Evolutionary conservation across 2,888 invertebrate genomes (phyloP).

Genomic region (Nomada goodeniana): DNA sequence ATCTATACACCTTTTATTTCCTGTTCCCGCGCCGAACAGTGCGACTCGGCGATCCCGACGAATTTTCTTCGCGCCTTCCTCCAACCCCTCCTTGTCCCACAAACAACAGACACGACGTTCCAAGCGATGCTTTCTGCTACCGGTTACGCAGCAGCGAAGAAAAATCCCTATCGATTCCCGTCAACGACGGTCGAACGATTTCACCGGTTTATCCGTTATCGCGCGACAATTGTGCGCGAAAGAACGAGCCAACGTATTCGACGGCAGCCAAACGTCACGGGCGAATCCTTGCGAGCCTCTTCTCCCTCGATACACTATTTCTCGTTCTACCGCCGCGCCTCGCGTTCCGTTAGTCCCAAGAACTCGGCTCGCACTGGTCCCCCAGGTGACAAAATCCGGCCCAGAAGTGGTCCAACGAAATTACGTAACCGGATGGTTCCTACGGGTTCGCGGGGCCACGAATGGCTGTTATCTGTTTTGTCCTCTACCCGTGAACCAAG

Average conservation of each 20-base stretch:
- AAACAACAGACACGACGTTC: too few relatives aligned
- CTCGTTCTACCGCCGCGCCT: background rate
- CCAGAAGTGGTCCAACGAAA: background rate
- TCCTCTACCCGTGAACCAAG: conserved; percentile 63
- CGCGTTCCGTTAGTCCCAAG: background rate
- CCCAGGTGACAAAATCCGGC: background rate
- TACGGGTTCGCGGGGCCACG: conserved; percentile 36
- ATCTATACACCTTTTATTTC: background rate
- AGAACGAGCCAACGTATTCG: background rate
- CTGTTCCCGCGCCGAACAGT: background rate
- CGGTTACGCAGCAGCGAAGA: background rate
- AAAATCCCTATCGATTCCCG: background rate
- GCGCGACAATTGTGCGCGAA: background rate
- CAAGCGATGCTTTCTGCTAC: background rate
- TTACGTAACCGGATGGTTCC: conserved; percentile 34
- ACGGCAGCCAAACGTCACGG: background rate
- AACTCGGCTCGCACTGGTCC: background rate
- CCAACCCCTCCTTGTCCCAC: background rate
- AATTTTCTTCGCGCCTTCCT: background rate
- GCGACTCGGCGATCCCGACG: background rate
- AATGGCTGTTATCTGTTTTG: conserved; percentile 49
- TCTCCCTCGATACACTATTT: background rate
- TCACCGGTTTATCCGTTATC: conserved; percentile 29
- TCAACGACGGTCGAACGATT: too few relatives aligned
- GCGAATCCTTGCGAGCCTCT: conserved; percentile 3